Percentiles rank a stretch among this genome's conserved stretches.
phyloP scores from a whole-genome alignment of 2,888 invertebrate genomes.

The Cancer borealis region DNA sequence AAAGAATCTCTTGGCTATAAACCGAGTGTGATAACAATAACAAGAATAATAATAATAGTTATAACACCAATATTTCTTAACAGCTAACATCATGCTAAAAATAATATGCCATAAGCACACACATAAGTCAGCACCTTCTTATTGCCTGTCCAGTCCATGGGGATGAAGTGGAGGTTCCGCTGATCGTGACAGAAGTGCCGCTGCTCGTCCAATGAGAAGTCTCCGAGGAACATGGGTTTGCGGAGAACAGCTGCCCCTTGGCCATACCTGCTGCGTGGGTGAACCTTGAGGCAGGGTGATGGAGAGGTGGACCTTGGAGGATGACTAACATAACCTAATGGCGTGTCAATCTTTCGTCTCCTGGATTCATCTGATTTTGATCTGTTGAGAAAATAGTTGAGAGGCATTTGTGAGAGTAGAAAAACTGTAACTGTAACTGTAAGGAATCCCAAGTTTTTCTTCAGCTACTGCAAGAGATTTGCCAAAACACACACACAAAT shows the following conservation, averaged over 20 bases:
- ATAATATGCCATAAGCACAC: background rate
- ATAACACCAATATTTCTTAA: too few relatives aligned
- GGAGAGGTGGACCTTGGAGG: background rate
- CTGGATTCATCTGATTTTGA: background rate
- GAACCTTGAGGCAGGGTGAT: conserved; percentile 43
- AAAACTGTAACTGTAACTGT: background rate
- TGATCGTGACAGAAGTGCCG: conserved; percentile 62
- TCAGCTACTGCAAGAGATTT: too few relatives aligned
- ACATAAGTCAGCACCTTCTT: conserved; percentile 54
- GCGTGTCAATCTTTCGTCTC: background rate
- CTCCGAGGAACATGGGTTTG: conserved; percentile 72
- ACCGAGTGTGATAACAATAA: too few relatives aligned
- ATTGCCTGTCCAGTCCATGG: conserved; percentile 35
- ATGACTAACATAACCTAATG: background rate
- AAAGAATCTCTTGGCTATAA: too few relatives aligned
- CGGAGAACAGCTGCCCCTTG: conserved; percentile 48
- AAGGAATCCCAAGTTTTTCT: too few relatives aligned
- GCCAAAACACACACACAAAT: too few relatives aligned
- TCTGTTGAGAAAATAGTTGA: background rate
- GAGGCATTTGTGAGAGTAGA: background rate
- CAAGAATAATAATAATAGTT: too few relatives aligned
- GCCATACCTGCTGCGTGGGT: conserved; percentile 59
- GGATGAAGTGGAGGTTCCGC: conserved; percentile 60
- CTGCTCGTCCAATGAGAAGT: conserved; percentile 69
- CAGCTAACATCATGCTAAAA: background rate